phyloP scores from a whole-genome alignment of 2,888 invertebrate genomes.

The Platerodrilus igneus region DNA sequence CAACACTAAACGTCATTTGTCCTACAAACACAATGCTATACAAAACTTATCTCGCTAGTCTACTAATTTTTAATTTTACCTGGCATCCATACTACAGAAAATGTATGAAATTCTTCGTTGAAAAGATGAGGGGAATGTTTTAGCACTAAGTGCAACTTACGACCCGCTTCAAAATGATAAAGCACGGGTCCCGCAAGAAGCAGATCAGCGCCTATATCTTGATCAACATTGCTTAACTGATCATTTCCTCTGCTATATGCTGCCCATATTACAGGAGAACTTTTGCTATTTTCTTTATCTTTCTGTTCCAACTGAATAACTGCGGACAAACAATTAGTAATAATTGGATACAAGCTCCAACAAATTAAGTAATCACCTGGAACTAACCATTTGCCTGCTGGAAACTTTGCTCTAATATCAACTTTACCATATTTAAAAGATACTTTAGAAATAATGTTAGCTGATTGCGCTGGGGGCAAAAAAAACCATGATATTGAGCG shows the following conservation, averaged over 20 bases:
- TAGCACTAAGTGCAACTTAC: slow-evolving; percentile 38
- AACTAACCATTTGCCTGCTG: slow-evolving; percentile 70
- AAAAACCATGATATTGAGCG: too few relatives aligned
- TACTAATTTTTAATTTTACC: too few relatives aligned
- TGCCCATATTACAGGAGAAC: slow-evolving; percentile 34
- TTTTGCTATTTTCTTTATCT: slow-evolving; percentile 45
- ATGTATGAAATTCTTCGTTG: slow-evolving; percentile 61
- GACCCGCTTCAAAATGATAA: slow-evolving; percentile 42
- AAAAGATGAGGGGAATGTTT: slow-evolving; percentile 43
- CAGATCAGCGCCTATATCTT: slow-evolving; percentile 46
- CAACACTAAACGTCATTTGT: too few relatives aligned
- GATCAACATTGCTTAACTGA: slow-evolving; percentile 38
- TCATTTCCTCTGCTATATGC: slow-evolving; percentile 44
- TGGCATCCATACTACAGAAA: slow-evolving; percentile 62
- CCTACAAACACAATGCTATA: too few relatives aligned
- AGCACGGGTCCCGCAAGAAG: slow-evolving; percentile 53
- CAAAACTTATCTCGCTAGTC: too few relatives aligned
- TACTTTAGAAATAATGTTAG: too few relatives aligned
- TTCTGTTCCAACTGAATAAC: slow-evolving; percentile 69
- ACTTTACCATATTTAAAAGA: slow-evolving; percentile 62
- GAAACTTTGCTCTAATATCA: slow-evolving; percentile 63
- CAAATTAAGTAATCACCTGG: slow-evolving; percentile 39
- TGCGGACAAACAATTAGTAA: too few relatives aligned
- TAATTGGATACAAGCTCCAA: too few relatives aligned
- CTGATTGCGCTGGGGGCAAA: too few relatives aligned